Evolutionary conservation across 1,140 invertebrate species (phyloP).

Genomic region (Muscidifurax raptorellus): DNA sequence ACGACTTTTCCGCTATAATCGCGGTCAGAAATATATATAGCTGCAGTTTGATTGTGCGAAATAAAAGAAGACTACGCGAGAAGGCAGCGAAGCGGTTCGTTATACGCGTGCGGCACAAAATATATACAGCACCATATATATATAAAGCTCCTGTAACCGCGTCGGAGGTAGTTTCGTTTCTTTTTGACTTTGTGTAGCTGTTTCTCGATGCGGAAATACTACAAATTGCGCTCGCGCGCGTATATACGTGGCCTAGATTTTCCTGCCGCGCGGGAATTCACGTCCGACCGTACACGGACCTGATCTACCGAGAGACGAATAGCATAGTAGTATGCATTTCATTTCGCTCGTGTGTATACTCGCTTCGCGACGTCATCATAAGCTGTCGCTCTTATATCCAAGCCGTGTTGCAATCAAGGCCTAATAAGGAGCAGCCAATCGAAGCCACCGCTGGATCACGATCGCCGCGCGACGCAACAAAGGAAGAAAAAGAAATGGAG

Average conservation of each 20-base stretch:
- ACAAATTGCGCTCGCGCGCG: background rate
- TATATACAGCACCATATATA: no score
- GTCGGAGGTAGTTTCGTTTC: background rate
- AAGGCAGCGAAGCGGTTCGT: no score
- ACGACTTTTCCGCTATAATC: conserved; percentile 11
- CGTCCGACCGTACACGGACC: background rate
- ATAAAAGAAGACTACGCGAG: background rate
- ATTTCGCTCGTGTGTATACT: no score
- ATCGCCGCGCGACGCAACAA: no score
- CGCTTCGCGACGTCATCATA: no score
- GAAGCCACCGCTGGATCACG: no score
- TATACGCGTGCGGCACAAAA: no score
- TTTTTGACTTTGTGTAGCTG: background rate
- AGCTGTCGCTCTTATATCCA: no score
- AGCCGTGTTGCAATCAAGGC: no score
- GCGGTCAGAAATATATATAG: background rate
- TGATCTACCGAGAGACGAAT: background rate
- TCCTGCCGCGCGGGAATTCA: background rate
- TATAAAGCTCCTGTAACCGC: background rate
- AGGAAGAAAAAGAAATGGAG: no score
- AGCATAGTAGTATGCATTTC: no score
- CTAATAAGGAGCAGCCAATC: no score
- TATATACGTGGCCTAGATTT: background rate
- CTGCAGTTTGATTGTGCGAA: background rate
- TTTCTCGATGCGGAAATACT: background rate